phyloP scores from a whole-genome alignment of 2,113 vertebrate genomes.

The Ornithorhynchus anatinus region DNA sequence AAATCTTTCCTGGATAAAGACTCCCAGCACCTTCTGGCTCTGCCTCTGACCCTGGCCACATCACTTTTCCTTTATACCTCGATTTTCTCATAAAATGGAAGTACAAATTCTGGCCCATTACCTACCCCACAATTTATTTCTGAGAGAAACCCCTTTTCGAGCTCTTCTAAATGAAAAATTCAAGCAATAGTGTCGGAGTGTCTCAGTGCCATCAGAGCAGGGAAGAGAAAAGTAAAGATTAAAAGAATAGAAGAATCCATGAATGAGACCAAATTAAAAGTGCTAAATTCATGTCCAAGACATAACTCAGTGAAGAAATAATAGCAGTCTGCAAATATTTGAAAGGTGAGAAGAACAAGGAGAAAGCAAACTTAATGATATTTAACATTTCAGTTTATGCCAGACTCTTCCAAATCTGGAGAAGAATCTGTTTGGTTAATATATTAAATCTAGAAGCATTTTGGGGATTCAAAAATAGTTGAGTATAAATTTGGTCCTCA shows the following conservation, averaged over 20 bases:
- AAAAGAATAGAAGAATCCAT: background rate
- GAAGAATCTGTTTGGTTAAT: background rate
- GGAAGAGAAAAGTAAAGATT: background rate
- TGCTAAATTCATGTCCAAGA: background rate
- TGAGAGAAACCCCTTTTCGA: too few relatives aligned
- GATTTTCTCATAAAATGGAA: too few relatives aligned
- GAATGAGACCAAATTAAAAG: background rate
- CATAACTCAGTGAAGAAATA: conserved; percentile 38
- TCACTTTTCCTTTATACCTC: too few relatives aligned
- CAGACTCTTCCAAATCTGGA: background rate
- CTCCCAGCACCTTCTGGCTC: too few relatives aligned
- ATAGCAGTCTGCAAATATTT: conserved; percentile 13
- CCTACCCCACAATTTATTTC: too few relatives aligned
- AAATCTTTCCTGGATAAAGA: too few relatives aligned
- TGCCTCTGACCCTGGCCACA: too few relatives aligned
- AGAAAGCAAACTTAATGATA: conserved; percentile 20
- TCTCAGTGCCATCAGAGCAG: background rate
- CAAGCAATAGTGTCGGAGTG: too few relatives aligned
- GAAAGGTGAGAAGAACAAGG: background rate
- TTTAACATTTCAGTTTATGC: background rate
- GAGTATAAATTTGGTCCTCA: background rate
- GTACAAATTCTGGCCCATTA: too few relatives aligned
- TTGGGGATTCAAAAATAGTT: background rate
- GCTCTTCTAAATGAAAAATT: too few relatives aligned
- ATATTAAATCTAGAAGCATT: background rate